Conservation (phyloP, 2,888 invertebrate genomes). For the Folsomia manolachei region DNA sequence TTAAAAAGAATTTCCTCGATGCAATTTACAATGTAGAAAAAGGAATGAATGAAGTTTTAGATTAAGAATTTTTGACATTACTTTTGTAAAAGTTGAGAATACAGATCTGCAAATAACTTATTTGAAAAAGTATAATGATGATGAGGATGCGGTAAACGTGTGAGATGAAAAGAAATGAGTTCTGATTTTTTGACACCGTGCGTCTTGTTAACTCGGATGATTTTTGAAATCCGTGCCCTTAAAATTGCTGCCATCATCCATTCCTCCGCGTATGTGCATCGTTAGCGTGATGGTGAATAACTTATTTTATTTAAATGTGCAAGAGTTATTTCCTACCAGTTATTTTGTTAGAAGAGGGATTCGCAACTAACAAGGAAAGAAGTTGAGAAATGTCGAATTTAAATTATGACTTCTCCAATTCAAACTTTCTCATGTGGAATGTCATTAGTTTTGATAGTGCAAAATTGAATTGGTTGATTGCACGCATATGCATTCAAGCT, state of each 20-base stretch:
- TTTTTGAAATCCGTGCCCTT: slow-evolving; percentile 6
- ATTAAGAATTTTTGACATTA: too few species aligned
- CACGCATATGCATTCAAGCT: too few species aligned
- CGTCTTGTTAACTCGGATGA: slow-evolving; percentile 17
- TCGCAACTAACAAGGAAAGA: not conserved
- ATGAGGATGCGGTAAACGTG: slow-evolving; percentile 1
- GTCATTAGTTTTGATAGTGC: not conserved
- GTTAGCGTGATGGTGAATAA: not conserved
- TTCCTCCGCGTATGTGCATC: not conserved
- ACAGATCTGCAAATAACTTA: too few species aligned
- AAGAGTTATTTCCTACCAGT: not conserved
- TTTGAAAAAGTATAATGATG: slow-evolving; percentile 10
- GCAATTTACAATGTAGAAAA: too few species aligned
- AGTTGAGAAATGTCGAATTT: not conserved
- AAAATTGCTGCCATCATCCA: slow-evolving; percentile 2
- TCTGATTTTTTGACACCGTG: not conserved
- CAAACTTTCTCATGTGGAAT: not conserved
- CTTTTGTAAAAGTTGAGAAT: too few species aligned
- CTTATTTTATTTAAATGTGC: too few species aligned
- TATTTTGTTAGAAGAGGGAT: not conserved
- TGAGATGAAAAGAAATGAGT: not conserved
- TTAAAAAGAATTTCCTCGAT: not conserved
- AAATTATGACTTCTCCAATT: not conserved
- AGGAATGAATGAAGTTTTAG: too few species aligned
- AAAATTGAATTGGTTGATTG: too few species aligned